A percentile compares a stretch with the other conserved stretches of the same genome.
Evolutionary conservation across 1,140 invertebrate species (phyloP).

Genomic region (Papilio glaucus): DNA sequence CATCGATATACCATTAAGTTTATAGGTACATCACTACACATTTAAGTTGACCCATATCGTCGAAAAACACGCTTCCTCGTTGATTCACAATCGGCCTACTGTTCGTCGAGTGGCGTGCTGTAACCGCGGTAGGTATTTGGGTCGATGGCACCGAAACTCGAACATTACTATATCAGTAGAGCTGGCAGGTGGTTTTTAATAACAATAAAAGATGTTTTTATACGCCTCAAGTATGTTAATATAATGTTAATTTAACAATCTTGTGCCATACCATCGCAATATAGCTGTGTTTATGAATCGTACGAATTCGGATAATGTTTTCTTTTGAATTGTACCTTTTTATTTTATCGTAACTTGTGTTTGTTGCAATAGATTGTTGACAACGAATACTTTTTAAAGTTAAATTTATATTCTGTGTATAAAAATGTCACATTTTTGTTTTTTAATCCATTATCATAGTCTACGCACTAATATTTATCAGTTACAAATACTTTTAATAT

Average conservation of each 20-base stretch:
- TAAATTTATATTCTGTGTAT: background rate
- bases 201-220: conserved; percentile 34
- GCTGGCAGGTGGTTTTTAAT: conserved; percentile 33
- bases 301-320: conserved; percentile 19
- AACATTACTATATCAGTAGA: conserved; percentile 27
- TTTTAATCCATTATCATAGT: no score
- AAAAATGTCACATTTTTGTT: no score
- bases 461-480: no score
- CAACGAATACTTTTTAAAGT: no score
- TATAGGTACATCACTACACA: conserved; percentile 51
- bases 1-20: conserved; percentile 1
- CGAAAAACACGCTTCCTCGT: conserved; percentile 73
- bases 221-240: conserved; percentile 17
- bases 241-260: conserved; percentile 31
- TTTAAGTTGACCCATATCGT: conserved; percentile 71
- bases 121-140: conserved; percentile 59
- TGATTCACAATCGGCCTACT: conserved; percentile 70
- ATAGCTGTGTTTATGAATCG: background rate
- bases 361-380: background rate
- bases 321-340: conserved; percentile 1
- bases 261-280: conserved; percentile 32
- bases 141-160: conserved; percentile 62
- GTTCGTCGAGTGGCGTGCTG: conserved; percentile 55
- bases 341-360: background rate
- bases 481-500: no score